Conservation (phyloP, 2,113 vertebrate genomes). For the Phaethon lepturus region DNA sequence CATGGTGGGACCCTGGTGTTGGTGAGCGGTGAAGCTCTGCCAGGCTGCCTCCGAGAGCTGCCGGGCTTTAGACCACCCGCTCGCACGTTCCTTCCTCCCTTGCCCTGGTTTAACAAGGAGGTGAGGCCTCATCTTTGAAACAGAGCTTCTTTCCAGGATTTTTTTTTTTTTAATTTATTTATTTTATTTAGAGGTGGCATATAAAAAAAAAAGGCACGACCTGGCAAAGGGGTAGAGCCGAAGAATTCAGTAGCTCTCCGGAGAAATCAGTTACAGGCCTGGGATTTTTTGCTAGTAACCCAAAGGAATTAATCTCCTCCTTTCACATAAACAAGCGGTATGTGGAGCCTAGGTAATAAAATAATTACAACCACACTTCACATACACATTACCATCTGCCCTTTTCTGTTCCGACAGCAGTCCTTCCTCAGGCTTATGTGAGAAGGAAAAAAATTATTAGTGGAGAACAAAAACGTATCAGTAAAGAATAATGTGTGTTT, state of each 20-base stretch:
- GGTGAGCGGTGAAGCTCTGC: background rate
- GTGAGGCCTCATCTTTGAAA: background rate
- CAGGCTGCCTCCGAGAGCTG: background rate
- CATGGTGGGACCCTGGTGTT: rapidly evolving
- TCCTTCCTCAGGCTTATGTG: conserved; percentile 14
- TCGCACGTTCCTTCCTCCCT: background rate
- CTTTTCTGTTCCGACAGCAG: background rate
- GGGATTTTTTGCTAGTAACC: conserved; percentile 18
- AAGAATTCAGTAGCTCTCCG: conserved; percentile 46
- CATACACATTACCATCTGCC: conserved; percentile 17
- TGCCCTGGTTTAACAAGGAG: background rate
- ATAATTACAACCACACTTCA: conserved; percentile 54
- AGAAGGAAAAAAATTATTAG: conserved; percentile 12
- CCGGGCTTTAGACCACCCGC: background rate
- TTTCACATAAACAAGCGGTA: conserved; percentile 47
- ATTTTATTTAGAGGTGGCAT: background rate
- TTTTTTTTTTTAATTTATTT: background rate
- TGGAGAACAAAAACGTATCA: conserved; percentile 28
- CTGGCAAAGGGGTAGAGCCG: background rate
- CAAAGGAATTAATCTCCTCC: conserved; percentile 34
- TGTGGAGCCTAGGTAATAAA: conserved; percentile 34
- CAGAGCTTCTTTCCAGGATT: background rate
- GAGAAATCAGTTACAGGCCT: conserved; percentile 41
- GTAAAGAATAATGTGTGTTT: conserved; percentile 12
- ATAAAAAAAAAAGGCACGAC: background rate